Base-by-base conservation (phyloP, 2,888 invertebrate species). In the Bellardia bayeri region DNA sequence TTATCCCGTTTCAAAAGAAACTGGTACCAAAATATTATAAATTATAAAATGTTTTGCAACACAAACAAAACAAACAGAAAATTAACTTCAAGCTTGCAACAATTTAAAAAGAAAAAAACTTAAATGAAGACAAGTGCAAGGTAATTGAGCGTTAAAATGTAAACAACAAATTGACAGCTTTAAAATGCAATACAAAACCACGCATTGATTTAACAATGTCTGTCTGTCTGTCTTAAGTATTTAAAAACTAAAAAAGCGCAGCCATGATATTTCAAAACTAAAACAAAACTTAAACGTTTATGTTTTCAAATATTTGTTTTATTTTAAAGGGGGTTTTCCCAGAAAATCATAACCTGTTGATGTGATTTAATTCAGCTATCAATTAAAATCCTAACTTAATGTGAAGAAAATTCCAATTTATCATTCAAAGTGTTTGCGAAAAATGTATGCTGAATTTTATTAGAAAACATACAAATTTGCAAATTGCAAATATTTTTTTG, bases 111-210 rank as follows among this genome's bases (percentile, higher is more conserved):
- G 49, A 54, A 49, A 64, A 54, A 72, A 58, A 37, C 37, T 40
- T n/a, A 78, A 82, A 85, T 71, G 58, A 82, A 80, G 76, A 90
- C 91, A 91, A 91, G 92, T 91, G 91, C 92, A 91, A 91, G 92
- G 92, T 90, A 91, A 91, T 91, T 90, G 90, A 74, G 89, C 89
- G 87, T 90, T 72, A 68, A 80, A 83, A 82, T 86, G 75, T 72
- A 79, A 87, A 75, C 86, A 82, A 51, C 82, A 68, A 74, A 86
- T 74, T 82, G 79, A 74, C 72, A 74, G 49, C 63, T 69, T 86
- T 66, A 45, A 42, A 51, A 64, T 42, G 63, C 54, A 54, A 56
- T 33, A 54, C 63, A 83, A 83, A 83, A 49, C 37, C 23, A 84
- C 78, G 58, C 64, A 84, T 72, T 72, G 37, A 49, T 37, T 49